Evolutionary conservation across 2,888 invertebrate species (phyloP).

Genomic region (Metellina segmentata): DNA sequence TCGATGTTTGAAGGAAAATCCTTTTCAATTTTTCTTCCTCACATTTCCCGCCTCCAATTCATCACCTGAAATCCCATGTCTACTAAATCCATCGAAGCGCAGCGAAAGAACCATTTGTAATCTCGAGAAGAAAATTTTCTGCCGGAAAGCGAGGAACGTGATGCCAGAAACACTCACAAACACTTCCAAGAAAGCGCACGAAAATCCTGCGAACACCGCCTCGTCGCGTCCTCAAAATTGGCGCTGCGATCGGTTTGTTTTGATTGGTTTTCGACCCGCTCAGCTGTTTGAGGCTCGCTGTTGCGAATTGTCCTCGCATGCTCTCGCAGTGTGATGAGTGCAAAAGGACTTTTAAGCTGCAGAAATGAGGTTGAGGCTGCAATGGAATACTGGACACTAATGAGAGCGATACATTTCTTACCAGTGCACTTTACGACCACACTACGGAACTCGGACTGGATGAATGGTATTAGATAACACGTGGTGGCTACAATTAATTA

Average conservation of each 20-base stretch:
- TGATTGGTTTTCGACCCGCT: slow-evolving; percentile 49
- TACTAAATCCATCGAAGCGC: no score
- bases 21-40: no score
- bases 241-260: slow-evolving; percentile 61
- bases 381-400: slow-evolving; percentile 54
- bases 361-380: slow-evolving; percentile 52
- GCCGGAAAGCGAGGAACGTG: no score
- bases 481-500: slow-evolving; percentile 24
- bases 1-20: no score
- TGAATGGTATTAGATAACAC: slow-evolving; percentile 74
- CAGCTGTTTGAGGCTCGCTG: slow-evolving; percentile 28
- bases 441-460: slow-evolving; percentile 21
- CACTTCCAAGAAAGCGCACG: no score
- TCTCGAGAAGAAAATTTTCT: no score
- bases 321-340: slow-evolving; percentile 74
- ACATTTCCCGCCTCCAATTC: no score
- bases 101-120: no score
- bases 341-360: slow-evolving; percentile 68
- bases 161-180: no score
- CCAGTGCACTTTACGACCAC: neutral
- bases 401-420: slow-evolving; percentile 40
- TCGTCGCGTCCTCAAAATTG: slow-evolving; percentile 32
- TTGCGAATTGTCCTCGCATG: slow-evolving; percentile 25
- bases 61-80: no score
- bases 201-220: no score